A percentile compares a stretch with the other conserved stretches of the same genome.
phyloP scores from a whole-genome alignment of 1,140 invertebrate species.

The Aphidius ervi region DNA sequence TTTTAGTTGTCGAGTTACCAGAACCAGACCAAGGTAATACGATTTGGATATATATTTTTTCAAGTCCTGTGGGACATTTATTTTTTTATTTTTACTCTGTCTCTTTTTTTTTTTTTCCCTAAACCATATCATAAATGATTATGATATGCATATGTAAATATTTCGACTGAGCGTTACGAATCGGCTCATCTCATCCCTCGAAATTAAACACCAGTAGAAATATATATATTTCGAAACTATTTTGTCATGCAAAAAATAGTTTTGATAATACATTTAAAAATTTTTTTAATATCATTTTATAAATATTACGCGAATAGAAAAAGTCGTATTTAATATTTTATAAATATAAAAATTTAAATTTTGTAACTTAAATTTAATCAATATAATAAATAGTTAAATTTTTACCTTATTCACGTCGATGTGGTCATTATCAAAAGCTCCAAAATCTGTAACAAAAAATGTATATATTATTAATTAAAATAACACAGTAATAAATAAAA shows the following conservation, averaged over 20 bases:
- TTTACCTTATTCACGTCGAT: too few relatives aligned
- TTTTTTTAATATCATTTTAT: background rate
- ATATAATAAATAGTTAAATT: too few relatives aligned
- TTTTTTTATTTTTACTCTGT: constrained; percentile 16
- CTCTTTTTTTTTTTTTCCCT: constrained; percentile 35
- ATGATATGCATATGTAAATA: constrained; percentile 51
- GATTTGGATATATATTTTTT: constrained; percentile 43
- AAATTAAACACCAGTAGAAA: background rate
- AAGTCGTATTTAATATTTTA: too few relatives aligned
- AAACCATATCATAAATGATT: constrained; percentile 41
- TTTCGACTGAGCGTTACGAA: constrained; percentile 38
- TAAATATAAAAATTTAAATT: too few relatives aligned
- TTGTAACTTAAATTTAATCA: too few relatives aligned
- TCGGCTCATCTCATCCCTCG: constrained; percentile 25
- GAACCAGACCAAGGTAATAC: constrained; percentile 37
- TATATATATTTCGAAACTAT: background rate
- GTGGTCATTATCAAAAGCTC: too few relatives aligned
- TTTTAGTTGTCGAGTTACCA: too few relatives aligned
- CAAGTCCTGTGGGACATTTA: constrained; percentile 45
- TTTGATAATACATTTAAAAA: background rate
- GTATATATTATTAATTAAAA: too few relatives aligned
- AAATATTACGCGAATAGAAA: too few relatives aligned
- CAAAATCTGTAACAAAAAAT: too few relatives aligned
- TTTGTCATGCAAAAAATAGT: background rate
- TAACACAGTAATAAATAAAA: too few relatives aligned